Evolutionary conservation across 2,113 vertebrate genomes (phyloP), one percentile per base, ranked within the genome.

Genomic region (Thoracochromis brauschi): DNA sequence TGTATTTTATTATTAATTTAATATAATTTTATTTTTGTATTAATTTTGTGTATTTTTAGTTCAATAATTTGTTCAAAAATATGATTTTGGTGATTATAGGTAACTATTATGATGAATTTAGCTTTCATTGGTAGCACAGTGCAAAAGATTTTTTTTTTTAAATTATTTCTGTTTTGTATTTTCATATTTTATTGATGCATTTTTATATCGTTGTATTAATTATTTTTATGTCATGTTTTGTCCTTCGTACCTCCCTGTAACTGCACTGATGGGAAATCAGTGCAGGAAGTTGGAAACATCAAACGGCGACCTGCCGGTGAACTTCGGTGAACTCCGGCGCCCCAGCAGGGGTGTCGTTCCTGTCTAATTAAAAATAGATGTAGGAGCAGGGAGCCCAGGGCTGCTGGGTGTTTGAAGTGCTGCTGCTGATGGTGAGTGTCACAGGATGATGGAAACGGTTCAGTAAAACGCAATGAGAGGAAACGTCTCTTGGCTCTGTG

Each of bases 361-460:
- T 4, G 14, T 38, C 84, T 73, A 63, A 88, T 91, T 91, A 86
- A 84, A 88, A 53, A 86, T 84, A 47, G 78, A 73, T 60, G 5
- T 31, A 60, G 9, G 65, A 45, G 40, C 26, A 57, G 58, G 58
- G 81, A 57, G 73, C 86, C 13, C 6, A 24, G 12, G 84, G 83
- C 75, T 35, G 83, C 81, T 17, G 24, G 24, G 54, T 10, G 84
- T 91, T 91, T 88, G 87, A 91, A 86, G 84, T 31, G 51, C 53
- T 73, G 60, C 81, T 81, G 89, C 81, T 55, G 80, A 80, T 54
- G 82, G 54, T 65, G 81, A 38, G 16, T 16, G 58, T 68, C 19
- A 19, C 16, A 47, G 8, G 45, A 53, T 16, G 49, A 78, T 4
- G 5, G 35, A 49, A 49, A 21, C 2, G 63, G 38, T 33, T 35